phyloP scores from a whole-genome alignment of 2,888 invertebrate genomes.

The Lasius platythorax region DNA sequence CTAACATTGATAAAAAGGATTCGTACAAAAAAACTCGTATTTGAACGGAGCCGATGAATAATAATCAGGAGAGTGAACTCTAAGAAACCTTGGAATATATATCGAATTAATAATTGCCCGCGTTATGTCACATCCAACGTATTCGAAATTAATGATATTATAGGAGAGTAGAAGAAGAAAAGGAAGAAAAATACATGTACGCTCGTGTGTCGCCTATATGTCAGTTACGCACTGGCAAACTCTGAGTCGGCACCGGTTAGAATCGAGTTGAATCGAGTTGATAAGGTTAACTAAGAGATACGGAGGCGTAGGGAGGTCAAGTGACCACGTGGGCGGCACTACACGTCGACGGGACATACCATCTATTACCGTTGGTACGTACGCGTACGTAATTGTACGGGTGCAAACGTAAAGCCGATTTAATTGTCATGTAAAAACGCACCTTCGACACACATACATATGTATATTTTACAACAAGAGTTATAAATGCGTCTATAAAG shows the following conservation, averaged over 20 bases:
- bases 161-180: conserved; percentile 42
- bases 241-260: conserved; percentile 78
- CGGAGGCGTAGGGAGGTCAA: conserved; percentile 85
- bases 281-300: conserved; percentile 85
- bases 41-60: neutral
- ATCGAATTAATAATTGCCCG: neutral
- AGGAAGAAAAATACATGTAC: conserved; percentile 51
- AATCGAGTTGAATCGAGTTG: conserved; percentile 83
- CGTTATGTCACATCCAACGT: neutral
- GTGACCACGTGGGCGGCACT: conserved; percentile 84
- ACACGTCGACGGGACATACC: conserved; percentile 82
- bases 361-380: conserved; percentile 78
- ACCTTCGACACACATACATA: conserved; percentile 42
- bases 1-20: neutral
- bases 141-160: conserved; percentile 52
- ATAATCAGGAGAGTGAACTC: neutral
- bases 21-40: conserved; percentile 2
- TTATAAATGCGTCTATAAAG: no score
- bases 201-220: conserved; percentile 36
- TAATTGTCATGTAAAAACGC: conserved; percentile 56
- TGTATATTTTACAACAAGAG: neutral
- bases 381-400: conserved; percentile 42
- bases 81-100: neutral
- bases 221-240: conserved; percentile 45
- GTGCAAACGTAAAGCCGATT: conserved; percentile 68